Evolutionary conservation across 2,113 vertebrate species (phyloP).

Genomic region (Salminus brasiliensis): DNA sequence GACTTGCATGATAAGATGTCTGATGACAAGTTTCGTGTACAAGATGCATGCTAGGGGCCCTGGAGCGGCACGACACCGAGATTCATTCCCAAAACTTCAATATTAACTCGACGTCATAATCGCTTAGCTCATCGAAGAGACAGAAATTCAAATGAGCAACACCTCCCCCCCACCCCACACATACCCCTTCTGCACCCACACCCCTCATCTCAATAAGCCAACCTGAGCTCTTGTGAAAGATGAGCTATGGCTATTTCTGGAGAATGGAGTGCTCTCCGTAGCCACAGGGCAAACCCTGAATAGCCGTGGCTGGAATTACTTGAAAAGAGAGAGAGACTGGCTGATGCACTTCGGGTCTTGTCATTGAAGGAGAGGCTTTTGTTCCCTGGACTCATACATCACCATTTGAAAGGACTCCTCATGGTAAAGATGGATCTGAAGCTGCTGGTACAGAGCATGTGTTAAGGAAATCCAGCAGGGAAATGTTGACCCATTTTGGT

Average conservation of each 20-base stretch:
- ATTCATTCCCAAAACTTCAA: conserved; percentile 73
- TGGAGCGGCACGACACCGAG: conserved; percentile 59
- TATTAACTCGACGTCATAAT: conserved; percentile 73
- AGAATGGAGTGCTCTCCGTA: conserved; percentile 72
- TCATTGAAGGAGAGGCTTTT: conserved; percentile 79
- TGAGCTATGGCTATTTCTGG: conserved; percentile 83
- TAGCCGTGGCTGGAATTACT: conserved; percentile 79
- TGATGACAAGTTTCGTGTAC: conserved; percentile 70
- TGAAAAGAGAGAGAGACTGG: conserved; percentile 71
- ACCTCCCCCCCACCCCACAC: not conserved
- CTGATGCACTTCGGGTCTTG: conserved; percentile 76
- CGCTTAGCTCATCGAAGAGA: conserved; percentile 69
- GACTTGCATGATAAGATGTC: conserved; percentile 67
- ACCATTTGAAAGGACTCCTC: conserved; percentile 64
- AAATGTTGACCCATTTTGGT: conserved; percentile 47
- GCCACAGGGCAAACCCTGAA: conserved; percentile 83
- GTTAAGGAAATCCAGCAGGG: conserved; percentile 46
- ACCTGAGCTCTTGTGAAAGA: conserved; percentile 81
- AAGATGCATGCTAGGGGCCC: conserved; percentile 56
- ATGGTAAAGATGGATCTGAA: conserved; percentile 69
- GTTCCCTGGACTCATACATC: conserved; percentile 73
- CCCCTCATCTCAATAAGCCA: conserved; percentile 67
- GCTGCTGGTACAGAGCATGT: conserved; percentile 39
- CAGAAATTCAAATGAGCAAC: conserved; percentile 76
- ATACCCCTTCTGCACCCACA: not conserved